phyloP scores from a whole-genome alignment of 2,888 invertebrate genomes.

The Nasonovia ribisnigri region DNA sequence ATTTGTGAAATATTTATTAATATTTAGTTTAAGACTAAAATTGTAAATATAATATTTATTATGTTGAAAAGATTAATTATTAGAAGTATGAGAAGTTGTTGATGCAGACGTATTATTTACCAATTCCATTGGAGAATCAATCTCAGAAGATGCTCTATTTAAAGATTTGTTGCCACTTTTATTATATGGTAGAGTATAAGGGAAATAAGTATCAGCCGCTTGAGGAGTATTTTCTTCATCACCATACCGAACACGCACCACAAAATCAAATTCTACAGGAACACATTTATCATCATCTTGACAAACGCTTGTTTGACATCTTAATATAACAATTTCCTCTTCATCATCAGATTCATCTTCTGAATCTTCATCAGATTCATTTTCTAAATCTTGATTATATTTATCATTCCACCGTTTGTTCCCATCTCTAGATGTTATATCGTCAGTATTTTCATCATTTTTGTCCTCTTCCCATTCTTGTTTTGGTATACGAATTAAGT shows the following conservation, averaged over 20 bases:
- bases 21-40: background rate
- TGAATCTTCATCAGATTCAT: slow-evolving; percentile 17
- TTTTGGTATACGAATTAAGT: slow-evolving; percentile 55
- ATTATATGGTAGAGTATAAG: slow-evolving; percentile 19
- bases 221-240: slow-evolving; percentile 27
- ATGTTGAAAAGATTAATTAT: background rate
- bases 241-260: slow-evolving; percentile 29
- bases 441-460: background rate
- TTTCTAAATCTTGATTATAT: slow-evolving; percentile 3
- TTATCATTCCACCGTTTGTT: slow-evolving; percentile 10
- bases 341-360: slow-evolving; percentile 48
- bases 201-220: slow-evolving; percentile 47
- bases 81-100: background rate
- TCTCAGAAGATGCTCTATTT: background rate
- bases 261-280: slow-evolving; percentile 48
- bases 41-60: background rate
- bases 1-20: background rate
- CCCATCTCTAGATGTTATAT: background rate
- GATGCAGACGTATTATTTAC: background rate
- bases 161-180: background rate
- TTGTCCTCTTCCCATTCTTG: background rate
- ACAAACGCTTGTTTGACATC: slow-evolving; percentile 54
- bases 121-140: background rate
- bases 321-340: slow-evolving; percentile 50
- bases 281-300: slow-evolving; percentile 36